A percentile compares a stretch with the other conserved stretches of the same genome.
Evolutionary conservation across 2,113 vertebrate species (phyloP).

Genomic region (Bombycilla garrulus): DNA sequence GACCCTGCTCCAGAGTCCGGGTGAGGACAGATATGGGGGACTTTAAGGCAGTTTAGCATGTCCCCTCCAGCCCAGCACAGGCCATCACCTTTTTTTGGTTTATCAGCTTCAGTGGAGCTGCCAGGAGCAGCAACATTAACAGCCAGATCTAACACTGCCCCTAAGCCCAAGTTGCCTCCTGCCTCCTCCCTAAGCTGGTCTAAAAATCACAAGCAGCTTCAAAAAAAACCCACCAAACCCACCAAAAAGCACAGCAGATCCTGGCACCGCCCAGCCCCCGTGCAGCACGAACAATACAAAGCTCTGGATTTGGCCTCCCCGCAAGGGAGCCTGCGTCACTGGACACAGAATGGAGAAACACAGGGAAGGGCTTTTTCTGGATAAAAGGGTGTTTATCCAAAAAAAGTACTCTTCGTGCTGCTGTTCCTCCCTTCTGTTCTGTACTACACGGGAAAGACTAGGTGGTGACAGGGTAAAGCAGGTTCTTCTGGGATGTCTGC

Average conservation of each 20-base stretch:
- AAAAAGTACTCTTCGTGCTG: accelerated
- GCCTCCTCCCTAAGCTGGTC: background rate
- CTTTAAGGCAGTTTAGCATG: conserved; percentile 39
- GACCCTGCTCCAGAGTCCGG: background rate
- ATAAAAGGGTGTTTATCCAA: background rate
- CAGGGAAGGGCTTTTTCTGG: background rate
- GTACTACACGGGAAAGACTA: conserved; percentile 52
- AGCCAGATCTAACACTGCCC: background rate
- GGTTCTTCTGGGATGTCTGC: conserved; percentile 54
- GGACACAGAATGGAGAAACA: conserved; percentile 10
- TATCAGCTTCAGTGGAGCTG: background rate
- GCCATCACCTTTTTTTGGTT: conserved; percentile 14
- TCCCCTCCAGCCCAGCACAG: background rate
- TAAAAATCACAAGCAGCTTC: background rate
- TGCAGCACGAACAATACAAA: conserved; percentile 47
- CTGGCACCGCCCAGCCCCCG: background rate
- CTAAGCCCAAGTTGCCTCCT: background rate
- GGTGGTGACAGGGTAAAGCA: conserved; percentile 63
- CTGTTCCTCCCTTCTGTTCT: conserved; percentile 3
- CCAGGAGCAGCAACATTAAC: conserved; percentile 8
- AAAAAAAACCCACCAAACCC: background rate
- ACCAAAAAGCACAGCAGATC: background rate
- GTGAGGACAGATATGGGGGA: background rate
- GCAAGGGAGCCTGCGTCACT: background rate
- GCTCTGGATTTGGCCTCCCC: conserved; percentile 21